These are phyloP conservation scores for Apostichopus japonicus DNA, from an alignment of 35 echinoderm and acorn worm species.

Conservation along the genomic window DNA sequence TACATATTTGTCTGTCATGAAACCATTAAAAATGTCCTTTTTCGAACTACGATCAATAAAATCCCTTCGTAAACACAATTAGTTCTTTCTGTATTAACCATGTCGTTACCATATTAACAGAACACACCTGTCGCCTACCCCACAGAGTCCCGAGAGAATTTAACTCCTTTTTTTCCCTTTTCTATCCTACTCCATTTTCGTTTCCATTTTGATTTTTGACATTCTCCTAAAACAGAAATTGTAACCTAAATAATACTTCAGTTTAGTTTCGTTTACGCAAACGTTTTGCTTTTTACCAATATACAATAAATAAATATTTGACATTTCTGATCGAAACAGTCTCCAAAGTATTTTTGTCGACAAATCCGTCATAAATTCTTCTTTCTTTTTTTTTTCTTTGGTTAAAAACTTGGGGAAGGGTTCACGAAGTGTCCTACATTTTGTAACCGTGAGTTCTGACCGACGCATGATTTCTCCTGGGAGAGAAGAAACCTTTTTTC, in stretches of 20 bases:
- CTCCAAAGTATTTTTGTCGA: background rate
- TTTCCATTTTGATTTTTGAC: background rate
- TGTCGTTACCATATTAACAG: background rate
- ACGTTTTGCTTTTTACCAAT: background rate
- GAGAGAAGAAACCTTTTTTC: background rate
- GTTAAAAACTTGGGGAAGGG: background rate
- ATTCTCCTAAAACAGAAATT: background rate
- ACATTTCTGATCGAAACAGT: background rate
- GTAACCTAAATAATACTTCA: background rate
- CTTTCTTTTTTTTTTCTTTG: background rate
- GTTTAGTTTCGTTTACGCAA: background rate
- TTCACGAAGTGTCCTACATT: conserved; percentile 9
- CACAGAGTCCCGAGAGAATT: background rate
- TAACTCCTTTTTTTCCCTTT: background rate
- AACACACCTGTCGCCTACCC: background rate
- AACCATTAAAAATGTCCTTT: too few relatives aligned
- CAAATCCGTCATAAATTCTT: background rate
- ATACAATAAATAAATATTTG: background rate
- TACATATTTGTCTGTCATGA: too few relatives aligned
- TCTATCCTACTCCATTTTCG: background rate
- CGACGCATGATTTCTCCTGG: background rate
- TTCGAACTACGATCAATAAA: too few relatives aligned
- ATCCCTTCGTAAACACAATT: background rate
- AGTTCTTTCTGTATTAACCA: background rate
- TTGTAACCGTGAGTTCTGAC: background rate